Percentiles rank a stretch among this genome's conserved stretches.
These are phyloP conservation scores for Fissipunctia ypsillon DNA, from an alignment of 2,888 invertebrate genomes.

Conservation along the genomic window DNA sequence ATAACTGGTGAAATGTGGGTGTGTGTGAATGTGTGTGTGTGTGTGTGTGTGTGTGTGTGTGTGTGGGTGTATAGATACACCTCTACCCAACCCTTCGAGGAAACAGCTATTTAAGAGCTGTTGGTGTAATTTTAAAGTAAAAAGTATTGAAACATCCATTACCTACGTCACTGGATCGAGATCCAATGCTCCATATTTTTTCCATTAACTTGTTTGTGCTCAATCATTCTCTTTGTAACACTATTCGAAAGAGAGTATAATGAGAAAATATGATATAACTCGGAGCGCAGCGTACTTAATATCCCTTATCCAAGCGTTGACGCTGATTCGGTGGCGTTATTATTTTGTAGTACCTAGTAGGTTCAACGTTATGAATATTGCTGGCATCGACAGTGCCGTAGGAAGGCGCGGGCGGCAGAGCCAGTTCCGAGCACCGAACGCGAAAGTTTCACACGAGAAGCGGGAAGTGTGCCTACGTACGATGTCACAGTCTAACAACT, in stretches of 20 bases:
- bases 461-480: constrained; percentile 65
- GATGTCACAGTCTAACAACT: constrained; percentile 62
- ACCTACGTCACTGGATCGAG: neutral
- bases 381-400: constrained; percentile 61
- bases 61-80: too few species aligned
- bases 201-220: constrained; percentile 18
- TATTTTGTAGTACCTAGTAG: constrained; percentile 60
- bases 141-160: constrained; percentile 24
- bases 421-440: constrained; percentile 73
- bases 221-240: constrained; percentile 33
- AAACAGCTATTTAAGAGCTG: too few species aligned
- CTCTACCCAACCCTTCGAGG: too few species aligned
- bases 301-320: constrained; percentile 39
- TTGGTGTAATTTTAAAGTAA: neutral
- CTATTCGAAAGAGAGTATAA: constrained; percentile 22
- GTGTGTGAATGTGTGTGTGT: too few species aligned
- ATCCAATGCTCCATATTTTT: constrained; percentile 19
- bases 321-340: constrained; percentile 42
- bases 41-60: too few species aligned
- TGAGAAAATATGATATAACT: constrained; percentile 35
- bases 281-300: constrained; percentile 36
- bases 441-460: constrained; percentile 70
- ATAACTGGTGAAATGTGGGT: too few species aligned
- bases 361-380: constrained; percentile 64
- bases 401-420: constrained; percentile 39